These are phyloP conservation scores for Bubo bubo DNA, from an alignment of 2,113 vertebrate genomes.

Conservation along the genomic window DNA sequence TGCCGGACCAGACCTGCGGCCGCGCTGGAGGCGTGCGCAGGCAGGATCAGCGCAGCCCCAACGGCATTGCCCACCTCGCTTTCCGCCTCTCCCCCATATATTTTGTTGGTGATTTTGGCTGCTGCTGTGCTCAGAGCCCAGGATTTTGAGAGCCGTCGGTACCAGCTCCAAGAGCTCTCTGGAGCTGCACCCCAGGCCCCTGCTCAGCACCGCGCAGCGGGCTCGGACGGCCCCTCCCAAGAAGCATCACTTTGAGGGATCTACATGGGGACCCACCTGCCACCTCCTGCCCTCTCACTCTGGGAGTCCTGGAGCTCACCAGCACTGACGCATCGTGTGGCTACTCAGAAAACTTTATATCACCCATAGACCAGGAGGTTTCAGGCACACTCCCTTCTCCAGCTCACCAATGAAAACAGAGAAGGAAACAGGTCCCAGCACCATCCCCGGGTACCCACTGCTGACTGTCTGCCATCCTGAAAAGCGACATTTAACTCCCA, in stretches of 20 bases:
- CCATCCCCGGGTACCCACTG: background rate
- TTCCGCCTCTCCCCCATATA: background rate
- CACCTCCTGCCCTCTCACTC: background rate
- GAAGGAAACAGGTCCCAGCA: background rate
- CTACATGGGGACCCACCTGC: background rate
- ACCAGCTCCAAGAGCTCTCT: background rate
- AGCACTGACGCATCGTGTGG: background rate
- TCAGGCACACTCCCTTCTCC: background rate
- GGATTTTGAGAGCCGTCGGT: background rate
- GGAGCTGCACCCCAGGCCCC: background rate
- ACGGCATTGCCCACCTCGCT: background rate
- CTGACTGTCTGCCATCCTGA: background rate
- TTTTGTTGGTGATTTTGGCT: background rate
- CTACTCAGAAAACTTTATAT: background rate
- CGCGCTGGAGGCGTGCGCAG: rapidly evolving
- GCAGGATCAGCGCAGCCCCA: background rate
- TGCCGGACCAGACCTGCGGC: background rate
- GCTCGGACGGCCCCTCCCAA: background rate
- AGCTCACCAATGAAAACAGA: background rate
- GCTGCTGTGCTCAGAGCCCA: background rate
- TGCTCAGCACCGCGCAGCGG: background rate
- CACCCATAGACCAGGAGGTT: background rate
- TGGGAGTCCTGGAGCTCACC: background rate
- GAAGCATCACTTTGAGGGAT: background rate
- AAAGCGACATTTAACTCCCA: background rate